Percentiles rank a stretch among this genome's conserved stretches.
Conservation (phyloP, 2,888 invertebrate genomes). For the Amorpha juglandis region DNA sequence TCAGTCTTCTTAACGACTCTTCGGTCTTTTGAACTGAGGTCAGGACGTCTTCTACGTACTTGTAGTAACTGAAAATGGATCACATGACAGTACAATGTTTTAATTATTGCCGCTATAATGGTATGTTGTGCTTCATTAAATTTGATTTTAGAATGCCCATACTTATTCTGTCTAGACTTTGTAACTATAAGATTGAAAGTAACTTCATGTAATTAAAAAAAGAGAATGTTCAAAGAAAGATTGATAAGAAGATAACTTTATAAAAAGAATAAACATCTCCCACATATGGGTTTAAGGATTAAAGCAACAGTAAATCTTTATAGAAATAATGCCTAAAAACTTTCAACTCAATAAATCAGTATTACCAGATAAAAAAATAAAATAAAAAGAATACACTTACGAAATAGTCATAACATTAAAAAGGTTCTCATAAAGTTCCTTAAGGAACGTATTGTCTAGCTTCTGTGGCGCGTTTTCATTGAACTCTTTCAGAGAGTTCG, state of each 20-base stretch:
- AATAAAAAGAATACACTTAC: slow-evolving; percentile 67
- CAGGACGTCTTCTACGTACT: slow-evolving; percentile 93
- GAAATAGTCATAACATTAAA: slow-evolving; percentile 82
- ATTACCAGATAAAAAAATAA: neutral
- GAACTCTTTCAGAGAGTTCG: slow-evolving; percentile 86
- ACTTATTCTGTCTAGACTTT: neutral
- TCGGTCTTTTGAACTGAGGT: slow-evolving; percentile 97
- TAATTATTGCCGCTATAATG: too few species aligned
- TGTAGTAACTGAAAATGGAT: slow-evolving; percentile 83
- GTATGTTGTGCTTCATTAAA: neutral
- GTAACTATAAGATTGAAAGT: too few species aligned
- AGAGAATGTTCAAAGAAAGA: neutral
- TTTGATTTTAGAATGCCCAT: neutral
- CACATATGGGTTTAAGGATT: neutral
- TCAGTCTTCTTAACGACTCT: slow-evolving; percentile 95
- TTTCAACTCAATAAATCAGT: neutral
- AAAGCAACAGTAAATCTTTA: neutral
- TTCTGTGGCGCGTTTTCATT: slow-evolving; percentile 71
- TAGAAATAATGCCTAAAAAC: neutral
- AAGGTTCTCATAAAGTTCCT: slow-evolving; percentile 64
- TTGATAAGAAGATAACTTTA: neutral
- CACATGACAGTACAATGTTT: neutral
- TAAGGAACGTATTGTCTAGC: slow-evolving; percentile 64
- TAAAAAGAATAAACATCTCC: neutral
- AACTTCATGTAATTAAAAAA: neutral